Evolutionary conservation across 2,113 vertebrate genomes (phyloP).

Genomic region (Bos indicus): DNA sequence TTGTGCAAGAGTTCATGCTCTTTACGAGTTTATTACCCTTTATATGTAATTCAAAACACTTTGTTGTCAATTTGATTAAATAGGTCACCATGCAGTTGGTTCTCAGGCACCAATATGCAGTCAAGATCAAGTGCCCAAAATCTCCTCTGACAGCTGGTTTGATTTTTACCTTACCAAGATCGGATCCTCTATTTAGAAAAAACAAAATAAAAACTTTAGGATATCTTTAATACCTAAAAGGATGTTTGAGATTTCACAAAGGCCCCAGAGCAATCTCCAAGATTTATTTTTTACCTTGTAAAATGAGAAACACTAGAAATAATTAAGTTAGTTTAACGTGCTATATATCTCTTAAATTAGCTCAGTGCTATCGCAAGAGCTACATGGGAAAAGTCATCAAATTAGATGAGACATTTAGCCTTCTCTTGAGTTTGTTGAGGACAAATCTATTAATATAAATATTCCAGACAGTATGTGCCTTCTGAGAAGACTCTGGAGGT

Average conservation of each 20-base stretch:
- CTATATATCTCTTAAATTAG: slow-evolving; percentile 29
- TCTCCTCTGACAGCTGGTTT: neutral
- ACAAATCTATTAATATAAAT: neutral
- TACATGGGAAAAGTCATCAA: neutral
- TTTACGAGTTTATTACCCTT: neutral
- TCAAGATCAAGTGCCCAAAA: neutral
- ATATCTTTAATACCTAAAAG: slow-evolving; percentile 9
- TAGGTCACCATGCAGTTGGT: neutral
- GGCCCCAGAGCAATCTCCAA: neutral
- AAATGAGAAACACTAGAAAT: slow-evolving; percentile 15
- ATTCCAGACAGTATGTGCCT: neutral
- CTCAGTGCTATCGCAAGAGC: neutral
- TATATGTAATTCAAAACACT: slow-evolving; percentile 20
- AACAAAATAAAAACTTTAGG: neutral
- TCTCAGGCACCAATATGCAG: neutral
- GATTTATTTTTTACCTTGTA: neutral
- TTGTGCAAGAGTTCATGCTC: neutral
- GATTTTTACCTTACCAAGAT: neutral
- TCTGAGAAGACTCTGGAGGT: neutral
- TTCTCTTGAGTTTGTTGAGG: neutral
- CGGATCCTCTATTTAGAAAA: neutral
- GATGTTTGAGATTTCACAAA: slow-evolving; percentile 27
- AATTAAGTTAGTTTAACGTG: slow-evolving; percentile 16
- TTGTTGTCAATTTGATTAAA: neutral
- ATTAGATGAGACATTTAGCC: neutral